Evolutionary conservation across 2,113 vertebrate genomes (phyloP), one percentile per base, ranked within the genome.

Genomic region (Lepisosteus osseus): DNA sequence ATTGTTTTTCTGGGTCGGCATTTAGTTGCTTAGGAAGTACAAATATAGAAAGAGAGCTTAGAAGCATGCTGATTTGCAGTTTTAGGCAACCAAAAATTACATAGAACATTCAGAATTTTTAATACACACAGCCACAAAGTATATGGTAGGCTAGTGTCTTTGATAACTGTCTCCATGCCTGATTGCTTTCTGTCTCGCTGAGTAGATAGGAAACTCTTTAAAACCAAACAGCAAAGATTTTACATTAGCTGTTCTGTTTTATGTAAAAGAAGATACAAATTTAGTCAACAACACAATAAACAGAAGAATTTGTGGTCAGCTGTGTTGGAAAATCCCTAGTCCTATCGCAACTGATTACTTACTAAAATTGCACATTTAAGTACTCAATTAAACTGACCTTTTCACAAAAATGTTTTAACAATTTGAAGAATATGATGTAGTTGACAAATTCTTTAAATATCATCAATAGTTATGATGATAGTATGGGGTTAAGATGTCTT

Each of bases 81-180:
- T 89, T 86, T 80, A 84, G 79, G 80, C 76, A 78, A 83, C 86
- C 89, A 85, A 77, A 89, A 90, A 90, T 90, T 86, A 89, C 84
- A 90, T 87, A 84, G 84, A 86, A 77, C 86, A 78, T 80, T 88
- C 79, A 69, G 82, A 79, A 80, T 86, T 88, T 88, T 89, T 89
- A 89, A 92, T 89, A 89, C 55, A 72, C 85, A 80, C 65, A 68
- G 80, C 89, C 88, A 88, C 89, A 86, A 92, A 92, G 85, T 89
- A 87, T 85, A 90, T 86, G 84, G 79, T 88, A 77, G 80, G 62
- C 78, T 80, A 70, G 77, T 55, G 78, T 86, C 80, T 86, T 89
- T 85, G 82, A 87, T 87, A 88, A 85, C 80, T 79, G 86, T 86
- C 86, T 90, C 86, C 80, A 85, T 88, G 88, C 82, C 82, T 86